Evolutionary conservation across 2,797 vertebrate genomes (phyloP).

Genomic region (Chelon auratus): DNA sequence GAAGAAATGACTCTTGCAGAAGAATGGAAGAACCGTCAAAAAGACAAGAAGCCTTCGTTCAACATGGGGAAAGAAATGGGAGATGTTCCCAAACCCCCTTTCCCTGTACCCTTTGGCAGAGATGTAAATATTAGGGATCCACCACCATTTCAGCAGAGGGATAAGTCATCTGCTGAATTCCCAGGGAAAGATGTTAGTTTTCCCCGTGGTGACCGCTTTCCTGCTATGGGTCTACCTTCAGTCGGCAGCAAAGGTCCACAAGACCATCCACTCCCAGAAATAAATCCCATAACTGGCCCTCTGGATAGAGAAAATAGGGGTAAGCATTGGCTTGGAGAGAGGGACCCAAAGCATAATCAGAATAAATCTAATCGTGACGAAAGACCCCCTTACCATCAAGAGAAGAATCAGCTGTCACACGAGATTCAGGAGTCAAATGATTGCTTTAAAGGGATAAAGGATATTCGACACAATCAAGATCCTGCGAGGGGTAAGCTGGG

Average conservation of each 20-base stretch:
- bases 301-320: constrained; percentile 73
- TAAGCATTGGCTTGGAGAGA: constrained; percentile 79
- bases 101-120: constrained; percentile 78
- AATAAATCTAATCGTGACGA: constrained; percentile 60
- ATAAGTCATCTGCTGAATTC: constrained; percentile 68
- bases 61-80: constrained; percentile 76
- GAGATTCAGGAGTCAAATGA: constrained; percentile 62
- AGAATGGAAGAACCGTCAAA: constrained; percentile 87
- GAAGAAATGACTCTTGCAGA: constrained; percentile 85
- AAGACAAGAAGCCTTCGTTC: constrained; percentile 78
- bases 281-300: constrained; percentile 57
- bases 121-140: constrained; percentile 68
- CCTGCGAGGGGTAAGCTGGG: constrained; percentile 67
- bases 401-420: constrained; percentile 67
- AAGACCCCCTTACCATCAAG: constrained; percentile 69
- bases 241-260: constrained; percentile 66
- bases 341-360: constrained; percentile 72
- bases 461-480: constrained; percentile 63
- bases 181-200: constrained; percentile 75
- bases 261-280: constrained; percentile 64
- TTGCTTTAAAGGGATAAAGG: constrained; percentile 76
- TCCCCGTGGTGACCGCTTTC: constrained; percentile 69
- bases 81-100: constrained; percentile 78
- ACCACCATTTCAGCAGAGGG: constrained; percentile 73
- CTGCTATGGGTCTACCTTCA: constrained; percentile 62